Base-by-base conservation (phyloP, 2,797 vertebrate species). In the Iguana delicatissima region DNA sequence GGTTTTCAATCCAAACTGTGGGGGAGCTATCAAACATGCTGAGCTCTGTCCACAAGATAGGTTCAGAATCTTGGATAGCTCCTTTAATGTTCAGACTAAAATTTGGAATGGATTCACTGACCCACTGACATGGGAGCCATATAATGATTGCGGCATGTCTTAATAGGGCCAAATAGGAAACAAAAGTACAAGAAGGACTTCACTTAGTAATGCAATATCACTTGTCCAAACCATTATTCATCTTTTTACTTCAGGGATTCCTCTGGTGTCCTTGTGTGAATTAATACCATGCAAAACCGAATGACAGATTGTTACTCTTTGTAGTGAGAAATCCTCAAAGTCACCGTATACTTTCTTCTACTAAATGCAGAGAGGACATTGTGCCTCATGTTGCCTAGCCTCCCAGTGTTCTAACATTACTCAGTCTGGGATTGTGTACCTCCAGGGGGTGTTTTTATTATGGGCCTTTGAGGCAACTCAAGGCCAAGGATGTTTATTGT, bases 401-500 rank as follows among this genome's bases (percentile, higher is more conserved):
- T 35, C 26, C 24, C 26, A 16, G 4, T 32, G 16, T n/a, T 24
- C 14, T 64, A 50, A 50, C 81, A 26, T 52, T 16, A 52, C 18
- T 50, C 55, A n/a, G 38, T 6, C 72, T 52, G 29, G n/a, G 35
- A 80, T 10, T 0, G 14, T 35, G 29, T 46, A 32, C 8, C 67
- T 42, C 6, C 29, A 10, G 29, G 55, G 22, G 20, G 55, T 84
- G 20, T 22, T 18, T 16, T 81, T 57, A 87, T 1, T 1, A 7
- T 0, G 18, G 76, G 85, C 73, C 91, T 95, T 84, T 84, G 87
- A 52, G 89, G 91, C 42, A 96, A 80, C 3, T 93, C 88, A 20
- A 97, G 1, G 16, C 96, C 86, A 79, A 0, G 2, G 2, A 80
- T 26, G 0, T 0, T 0, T 4, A 14, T 0, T 22, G 57, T 80